Evolutionary conservation across 1,140 invertebrate species (phyloP), one percentile per base, ranked within the genome.

Genomic region (Listronotus oregonensis): DNA sequence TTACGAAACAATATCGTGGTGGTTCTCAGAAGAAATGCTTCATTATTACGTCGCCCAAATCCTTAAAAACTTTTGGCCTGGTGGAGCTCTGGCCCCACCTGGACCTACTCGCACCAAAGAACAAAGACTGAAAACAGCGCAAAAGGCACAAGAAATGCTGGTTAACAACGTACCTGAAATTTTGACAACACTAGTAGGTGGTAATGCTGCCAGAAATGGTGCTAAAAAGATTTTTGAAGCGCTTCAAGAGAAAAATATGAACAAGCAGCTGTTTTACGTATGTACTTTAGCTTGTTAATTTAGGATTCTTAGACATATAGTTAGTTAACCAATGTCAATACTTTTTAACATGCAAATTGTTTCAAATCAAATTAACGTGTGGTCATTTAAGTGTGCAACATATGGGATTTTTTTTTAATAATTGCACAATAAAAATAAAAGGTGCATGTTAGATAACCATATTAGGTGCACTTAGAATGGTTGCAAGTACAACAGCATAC

Each of bases 261-360:
- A 97, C 77, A 96, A 95, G 79, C 93, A 95, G 71, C 80, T 97
- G 32, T 90, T 95, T 81, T 96, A 96, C 82, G 94, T 94, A 80
- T 90, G 91, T 87, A 61, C 42, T 62, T 69, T 67, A 37, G 57
- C 32, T 7, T 54, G 34, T 43, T 18, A 39, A 50, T 51, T 39
- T 47, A 39, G 42, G 42, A 11, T 46, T 21, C 21, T 55, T 56
- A 44, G 51, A 51, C 55, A 56, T 62, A 58, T 62, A 17, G 17
- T 49, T 8, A 21, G 3, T n/a, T n/a, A n/a, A n/a, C n/a, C n/a
- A n/a, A n/a, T n/a, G n/a, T n/a, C n/a, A n/a, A n/a, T n/a, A 27
- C 1, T 27, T 27, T 27, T 27, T 27, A 27, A 27, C 5, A 27
- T 27, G 21, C 5, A 5, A 1, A 5, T 27, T 27, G 21, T 5